These are phyloP conservation scores for Cyprinella venusta DNA, from an alignment of 2,797 vertebrate genomes.

Conservation along the genomic window DNA sequence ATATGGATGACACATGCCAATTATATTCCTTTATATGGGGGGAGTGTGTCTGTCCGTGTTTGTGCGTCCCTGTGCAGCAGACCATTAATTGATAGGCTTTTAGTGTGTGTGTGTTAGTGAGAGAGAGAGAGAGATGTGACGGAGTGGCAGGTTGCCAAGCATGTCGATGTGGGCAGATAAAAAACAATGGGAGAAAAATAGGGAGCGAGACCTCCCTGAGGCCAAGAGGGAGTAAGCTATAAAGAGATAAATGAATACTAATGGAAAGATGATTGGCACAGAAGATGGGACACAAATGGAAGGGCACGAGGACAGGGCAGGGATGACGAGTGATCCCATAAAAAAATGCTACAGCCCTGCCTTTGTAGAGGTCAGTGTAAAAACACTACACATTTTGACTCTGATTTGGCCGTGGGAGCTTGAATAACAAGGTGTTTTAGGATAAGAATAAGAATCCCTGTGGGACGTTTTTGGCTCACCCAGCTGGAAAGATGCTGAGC, in stretches of 20 bases:
- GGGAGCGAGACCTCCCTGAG: slow-evolving; percentile 61
- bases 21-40: slow-evolving; percentile 31
- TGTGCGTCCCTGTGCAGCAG: background rate
- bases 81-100: slow-evolving; percentile 61
- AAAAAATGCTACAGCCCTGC: slow-evolving; percentile 6
- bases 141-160: slow-evolving; percentile 64
- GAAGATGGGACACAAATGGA: slow-evolving; percentile 71
- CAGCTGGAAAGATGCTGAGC: background rate
- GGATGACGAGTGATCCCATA: background rate
- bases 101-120: slow-evolving; percentile 35
- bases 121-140: slow-evolving; percentile 36
- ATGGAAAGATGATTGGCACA: slow-evolving; percentile 71
- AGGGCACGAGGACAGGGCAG: slow-evolving; percentile 39
- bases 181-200: slow-evolving; percentile 61
- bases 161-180: slow-evolving; percentile 68
- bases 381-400: slow-evolving; percentile 19
- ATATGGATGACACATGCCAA: slow-evolving; percentile 13
- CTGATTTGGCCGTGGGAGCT: background rate
- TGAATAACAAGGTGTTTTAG: slow-evolving; percentile 19
- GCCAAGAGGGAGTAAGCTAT: slow-evolving; percentile 61
- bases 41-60: background rate
- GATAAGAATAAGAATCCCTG: background rate
- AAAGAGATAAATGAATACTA: slow-evolving; percentile 75
- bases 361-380: slow-evolving; percentile 22
- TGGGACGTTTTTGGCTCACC: background rate